Evolutionary conservation across 2,113 vertebrate genomes (phyloP).

Genomic region (Isichthys henryi): DNA sequence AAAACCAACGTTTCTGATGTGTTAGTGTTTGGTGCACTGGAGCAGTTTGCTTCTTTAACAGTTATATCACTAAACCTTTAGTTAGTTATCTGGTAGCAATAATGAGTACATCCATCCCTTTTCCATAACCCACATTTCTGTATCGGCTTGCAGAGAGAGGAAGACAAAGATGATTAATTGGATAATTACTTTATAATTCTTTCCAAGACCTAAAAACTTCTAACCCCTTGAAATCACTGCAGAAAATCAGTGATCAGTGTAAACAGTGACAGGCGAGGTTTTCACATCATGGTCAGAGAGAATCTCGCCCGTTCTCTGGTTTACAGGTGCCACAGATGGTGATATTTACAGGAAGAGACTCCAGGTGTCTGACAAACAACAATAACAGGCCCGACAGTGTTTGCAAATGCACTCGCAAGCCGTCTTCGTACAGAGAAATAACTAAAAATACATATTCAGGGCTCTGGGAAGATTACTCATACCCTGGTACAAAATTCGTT

Average conservation of each 20-base stretch:
- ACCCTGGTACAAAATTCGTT: not conserved
- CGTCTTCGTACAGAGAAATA: not conserved
- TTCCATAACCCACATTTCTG: not conserved
- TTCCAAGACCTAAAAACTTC: not conserved
- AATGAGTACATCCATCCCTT: not conserved
- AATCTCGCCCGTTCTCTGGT: not conserved
- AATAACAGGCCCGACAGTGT: not conserved
- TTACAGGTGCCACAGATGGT: not conserved
- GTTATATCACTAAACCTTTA: not conserved
- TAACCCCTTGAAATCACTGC: not conserved
- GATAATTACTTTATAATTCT: not conserved
- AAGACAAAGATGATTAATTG: not conserved
- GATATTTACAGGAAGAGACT: slow-evolving; percentile 2
- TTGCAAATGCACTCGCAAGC: not conserved
- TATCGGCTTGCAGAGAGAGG: not conserved
- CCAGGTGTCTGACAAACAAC: not conserved
- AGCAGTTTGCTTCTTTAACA: not conserved
- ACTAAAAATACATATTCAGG: not conserved
- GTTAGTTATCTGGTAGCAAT: not conserved
- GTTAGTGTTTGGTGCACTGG: not conserved
- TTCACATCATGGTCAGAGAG: not conserved
- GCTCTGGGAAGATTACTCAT: not conserved
- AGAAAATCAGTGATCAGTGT: not conserved
- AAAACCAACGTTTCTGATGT: not conserved
- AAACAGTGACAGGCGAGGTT: not conserved